Evolutionary conservation across 2,113 vertebrate genomes (phyloP).

Genomic region (Ovibos moschatus): DNA sequence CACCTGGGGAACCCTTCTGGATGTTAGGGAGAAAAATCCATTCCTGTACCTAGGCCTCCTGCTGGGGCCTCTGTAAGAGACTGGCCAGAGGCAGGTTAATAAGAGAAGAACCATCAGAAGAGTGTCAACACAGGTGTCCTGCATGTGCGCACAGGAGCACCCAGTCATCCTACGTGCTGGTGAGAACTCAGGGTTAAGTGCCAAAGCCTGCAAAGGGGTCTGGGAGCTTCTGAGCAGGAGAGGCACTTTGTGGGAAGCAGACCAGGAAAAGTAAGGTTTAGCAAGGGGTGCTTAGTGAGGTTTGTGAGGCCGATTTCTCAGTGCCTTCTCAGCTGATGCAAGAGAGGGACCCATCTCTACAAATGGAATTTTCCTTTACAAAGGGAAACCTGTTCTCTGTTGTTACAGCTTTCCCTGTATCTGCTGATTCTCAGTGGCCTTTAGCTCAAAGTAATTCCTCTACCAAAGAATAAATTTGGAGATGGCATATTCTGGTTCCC

Average conservation of each 20-base stretch:
- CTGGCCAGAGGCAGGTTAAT: neutral
- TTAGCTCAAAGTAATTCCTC: neutral
- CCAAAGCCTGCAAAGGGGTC: neutral
- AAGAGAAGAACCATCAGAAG: neutral
- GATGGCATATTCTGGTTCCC: neutral
- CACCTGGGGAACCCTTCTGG: neutral
- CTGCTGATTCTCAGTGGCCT: neutral
- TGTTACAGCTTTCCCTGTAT: neutral
- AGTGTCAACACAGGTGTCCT: neutral
- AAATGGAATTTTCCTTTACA: neutral
- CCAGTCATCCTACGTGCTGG: neutral
- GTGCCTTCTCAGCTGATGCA: neutral
- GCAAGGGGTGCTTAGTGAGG: neutral
- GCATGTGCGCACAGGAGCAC: fast-evolving
- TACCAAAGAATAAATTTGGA: neutral
- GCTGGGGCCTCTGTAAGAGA: neutral
- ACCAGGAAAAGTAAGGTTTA: neutral
- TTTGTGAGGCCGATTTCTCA: too few species aligned
- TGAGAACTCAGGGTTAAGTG: neutral
- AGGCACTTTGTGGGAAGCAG: neutral
- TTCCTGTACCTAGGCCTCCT: neutral
- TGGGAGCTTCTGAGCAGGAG: neutral
- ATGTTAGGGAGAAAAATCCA: neutral
- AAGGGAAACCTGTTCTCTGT: neutral
- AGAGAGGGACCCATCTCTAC: neutral